Evolutionary conservation across 92 coral and sea anemone species (phyloP).

Genomic region (Ricordea florida): DNA sequence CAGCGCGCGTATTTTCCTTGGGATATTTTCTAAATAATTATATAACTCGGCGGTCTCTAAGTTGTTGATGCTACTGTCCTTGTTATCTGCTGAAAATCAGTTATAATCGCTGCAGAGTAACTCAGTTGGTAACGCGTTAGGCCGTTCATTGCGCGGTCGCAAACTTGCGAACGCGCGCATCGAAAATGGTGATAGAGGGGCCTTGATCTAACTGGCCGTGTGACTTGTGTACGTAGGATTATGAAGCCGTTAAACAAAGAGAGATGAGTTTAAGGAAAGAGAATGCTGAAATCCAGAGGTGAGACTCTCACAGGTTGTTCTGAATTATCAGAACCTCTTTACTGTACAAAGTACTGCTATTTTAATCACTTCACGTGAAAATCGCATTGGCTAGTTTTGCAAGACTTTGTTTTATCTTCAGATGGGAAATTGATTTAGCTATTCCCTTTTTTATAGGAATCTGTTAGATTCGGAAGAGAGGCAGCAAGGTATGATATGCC

Average conservation of each 20-base stretch:
- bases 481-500: background rate
- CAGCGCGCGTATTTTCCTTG: too few species aligned
- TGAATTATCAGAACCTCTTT: too few species aligned
- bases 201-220: background rate
- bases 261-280: conserved; percentile 54
- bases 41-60: too few species aligned
- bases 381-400: too few species aligned
- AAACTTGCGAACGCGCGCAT: background rate
- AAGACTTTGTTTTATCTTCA: background rate
- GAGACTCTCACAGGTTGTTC: background rate
- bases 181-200: background rate
- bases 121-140: too few species aligned
- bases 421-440: background rate
- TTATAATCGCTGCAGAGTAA: too few species aligned
- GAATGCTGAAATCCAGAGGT: conserved; percentile 57
- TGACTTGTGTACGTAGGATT: too few species aligned
- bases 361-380: too few species aligned
- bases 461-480: conserved; percentile 6
- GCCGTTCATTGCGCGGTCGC: too few species aligned
- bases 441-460: background rate
- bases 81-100: too few species aligned
- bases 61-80: too few species aligned
- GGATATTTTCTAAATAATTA: too few species aligned
- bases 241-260: conserved; percentile 45
- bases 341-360: background rate